These are phyloP conservation scores for Rhabdophis nuchalis DNA, from an alignment of 2,797 vertebrate species.

Conservation along the genomic window DNA sequence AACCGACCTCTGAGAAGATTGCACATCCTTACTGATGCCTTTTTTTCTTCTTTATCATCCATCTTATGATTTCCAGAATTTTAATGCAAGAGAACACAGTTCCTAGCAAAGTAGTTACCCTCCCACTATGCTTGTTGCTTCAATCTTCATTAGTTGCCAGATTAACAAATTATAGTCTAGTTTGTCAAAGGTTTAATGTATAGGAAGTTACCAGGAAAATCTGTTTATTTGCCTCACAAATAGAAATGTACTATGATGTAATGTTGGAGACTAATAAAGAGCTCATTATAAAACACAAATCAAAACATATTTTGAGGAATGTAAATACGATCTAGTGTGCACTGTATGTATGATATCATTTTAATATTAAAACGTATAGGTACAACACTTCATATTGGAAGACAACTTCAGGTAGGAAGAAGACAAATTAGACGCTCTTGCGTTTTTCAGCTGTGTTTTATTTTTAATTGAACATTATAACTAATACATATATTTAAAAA, in stretches of 20 bases:
- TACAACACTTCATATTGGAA: background rate
- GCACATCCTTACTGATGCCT: background rate
- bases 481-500: background rate
- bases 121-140: background rate
- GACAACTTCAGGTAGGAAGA: background rate
- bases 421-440: background rate
- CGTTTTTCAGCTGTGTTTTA: background rate
- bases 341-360: conserved; percentile 24
- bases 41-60: background rate
- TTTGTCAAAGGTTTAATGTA: background rate
- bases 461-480: background rate
- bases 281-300: background rate
- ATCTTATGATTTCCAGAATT: background rate
- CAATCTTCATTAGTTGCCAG: background rate
- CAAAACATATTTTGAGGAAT: conserved; percentile 41
- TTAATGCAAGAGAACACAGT: background rate
- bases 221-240: background rate
- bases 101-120: background rate
- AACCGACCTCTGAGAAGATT: background rate
- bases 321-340: conserved; percentile 64
- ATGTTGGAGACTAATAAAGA: background rate
- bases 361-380: background rate
- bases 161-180: background rate
- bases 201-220: background rate
- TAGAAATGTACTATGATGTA: background rate